Base-by-base conservation (phyloP, 2,888 invertebrate species). In the Yponomeuta plumbellus region DNA sequence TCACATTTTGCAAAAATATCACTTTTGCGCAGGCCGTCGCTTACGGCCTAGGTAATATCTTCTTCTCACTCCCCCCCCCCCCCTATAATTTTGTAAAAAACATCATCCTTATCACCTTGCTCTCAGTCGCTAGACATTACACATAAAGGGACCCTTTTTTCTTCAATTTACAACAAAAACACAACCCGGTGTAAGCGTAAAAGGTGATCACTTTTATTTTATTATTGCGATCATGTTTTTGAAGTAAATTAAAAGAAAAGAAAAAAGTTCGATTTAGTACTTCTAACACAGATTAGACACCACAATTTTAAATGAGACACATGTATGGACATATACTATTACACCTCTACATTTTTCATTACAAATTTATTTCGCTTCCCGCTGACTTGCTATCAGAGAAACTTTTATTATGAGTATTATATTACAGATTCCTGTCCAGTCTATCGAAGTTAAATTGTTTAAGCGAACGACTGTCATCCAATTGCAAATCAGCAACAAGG, bases 1-100 rank as follows among this genome's bases (percentile, higher is more conserved):
- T 94, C 93, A 94, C 93, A 93, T 93, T 93, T 92, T 92, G 91
- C 86, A 93, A 93, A 92, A 93, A 93, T 93, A 93, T 93, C 93
- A 93, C 93, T 92, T 84, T 80, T 76, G 76, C 75, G 58, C 73
- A 80, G 80, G 79, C 74, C 77, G 62, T 69, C 70, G 63, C 69
- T 68, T 67, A 70, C 72, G 75, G 77, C 72, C 80, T 76, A 71
- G 68, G 70, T 68, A 70, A 71, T 72, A 71, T 70, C 70, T 70
- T 69, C 26, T 11, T 70, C 68, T 71, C 69, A 68, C 71, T 71
- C 70, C 74, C 70, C 74, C 70, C 74, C 70, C 74, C 76, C 69
- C 73, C 74, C 74, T 76, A 76, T 74, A 67, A 74, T 86, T 83
- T 84, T 80, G 85, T 89, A 89, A 86, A 88, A 88, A 91, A 90